phyloP scores from a whole-genome alignment of 2,797 vertebrate genomes.

The Diceros bicornis region DNA sequence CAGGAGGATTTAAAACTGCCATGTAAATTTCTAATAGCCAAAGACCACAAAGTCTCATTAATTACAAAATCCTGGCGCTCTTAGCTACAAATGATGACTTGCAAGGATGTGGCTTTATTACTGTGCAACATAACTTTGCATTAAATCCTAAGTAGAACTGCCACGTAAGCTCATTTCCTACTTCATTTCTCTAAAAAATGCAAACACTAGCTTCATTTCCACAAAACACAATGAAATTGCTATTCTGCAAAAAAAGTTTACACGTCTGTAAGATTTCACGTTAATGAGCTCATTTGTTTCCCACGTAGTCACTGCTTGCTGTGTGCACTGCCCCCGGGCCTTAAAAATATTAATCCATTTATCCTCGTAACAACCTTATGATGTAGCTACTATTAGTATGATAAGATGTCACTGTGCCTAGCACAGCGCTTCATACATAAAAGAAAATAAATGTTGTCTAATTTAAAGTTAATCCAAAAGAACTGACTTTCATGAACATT shows the following conservation, averaged over 20 bases:
- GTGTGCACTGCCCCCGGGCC: not conserved
- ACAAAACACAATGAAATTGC: not conserved
- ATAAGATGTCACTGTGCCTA: conserved; percentile 7
- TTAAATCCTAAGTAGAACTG: conserved; percentile 56
- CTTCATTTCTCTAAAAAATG: conserved; percentile 34
- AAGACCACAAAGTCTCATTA: conserved; percentile 74
- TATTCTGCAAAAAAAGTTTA: conserved; percentile 26
- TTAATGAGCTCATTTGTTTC: conserved; percentile 43
- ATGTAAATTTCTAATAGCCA: conserved; percentile 72
- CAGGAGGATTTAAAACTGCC: conserved; percentile 77
- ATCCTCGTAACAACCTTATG: not conserved
- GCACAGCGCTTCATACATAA: not conserved
- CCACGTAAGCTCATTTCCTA: conserved; percentile 51
- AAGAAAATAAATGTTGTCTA: conserved; percentile 48
- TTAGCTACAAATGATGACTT: conserved; percentile 73
- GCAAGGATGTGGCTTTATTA: conserved; percentile 75
- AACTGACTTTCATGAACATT: not conserved
- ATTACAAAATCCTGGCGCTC: conserved; percentile 64
- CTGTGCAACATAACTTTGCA: conserved; percentile 39
- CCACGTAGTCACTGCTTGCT: not conserved
- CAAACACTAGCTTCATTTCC: conserved; percentile 48
- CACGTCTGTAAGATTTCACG: not conserved
- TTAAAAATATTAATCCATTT: conserved; percentile 17
- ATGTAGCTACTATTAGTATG: not conserved
- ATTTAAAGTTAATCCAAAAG: conserved; percentile 57